These are phyloP conservation scores for Heteropelma amictum DNA, from an alignment of 2,888 invertebrate species.

Conservation along the genomic window DNA sequence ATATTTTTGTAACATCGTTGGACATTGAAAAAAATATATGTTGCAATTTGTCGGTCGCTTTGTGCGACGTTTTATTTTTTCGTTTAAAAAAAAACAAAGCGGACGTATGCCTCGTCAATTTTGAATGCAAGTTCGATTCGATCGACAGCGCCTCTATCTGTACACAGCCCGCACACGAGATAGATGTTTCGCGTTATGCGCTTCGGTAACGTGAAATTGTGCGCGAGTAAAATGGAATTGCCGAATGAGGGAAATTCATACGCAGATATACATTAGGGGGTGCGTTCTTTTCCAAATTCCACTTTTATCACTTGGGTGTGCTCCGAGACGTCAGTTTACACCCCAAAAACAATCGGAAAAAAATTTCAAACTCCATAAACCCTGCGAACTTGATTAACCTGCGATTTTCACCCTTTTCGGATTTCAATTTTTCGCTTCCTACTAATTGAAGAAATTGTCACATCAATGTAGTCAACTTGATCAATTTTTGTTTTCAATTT, in stretches of 20 bases:
- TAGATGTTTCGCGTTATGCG: conserved; percentile 12
- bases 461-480: too few species aligned
- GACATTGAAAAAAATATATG: too few species aligned
- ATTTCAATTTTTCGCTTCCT: too few species aligned
- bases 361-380: too few species aligned
- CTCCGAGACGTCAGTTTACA: too few species aligned
- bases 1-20: neutral
- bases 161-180: neutral
- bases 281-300: too few species aligned
- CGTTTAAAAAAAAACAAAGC: conserved; percentile 25
- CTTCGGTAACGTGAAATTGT: conserved; percentile 39
- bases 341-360: too few species aligned
- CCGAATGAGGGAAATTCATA: conserved; percentile 16
- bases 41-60: neutral
- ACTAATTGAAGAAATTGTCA: too few species aligned
- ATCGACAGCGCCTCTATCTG: neutral
- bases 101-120: conserved; percentile 38
- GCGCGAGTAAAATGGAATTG: conserved; percentile 43
- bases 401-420: too few species aligned
- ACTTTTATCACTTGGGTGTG: too few species aligned
- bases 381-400: too few species aligned
- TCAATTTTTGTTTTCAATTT: too few species aligned
- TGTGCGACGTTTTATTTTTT: conserved; percentile 25
- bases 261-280: conserved; percentile 2
- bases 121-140: conserved; percentile 2